Conservation (phyloP, 2,888 invertebrate genomes). For the Odontomyia ornata region DNA sequence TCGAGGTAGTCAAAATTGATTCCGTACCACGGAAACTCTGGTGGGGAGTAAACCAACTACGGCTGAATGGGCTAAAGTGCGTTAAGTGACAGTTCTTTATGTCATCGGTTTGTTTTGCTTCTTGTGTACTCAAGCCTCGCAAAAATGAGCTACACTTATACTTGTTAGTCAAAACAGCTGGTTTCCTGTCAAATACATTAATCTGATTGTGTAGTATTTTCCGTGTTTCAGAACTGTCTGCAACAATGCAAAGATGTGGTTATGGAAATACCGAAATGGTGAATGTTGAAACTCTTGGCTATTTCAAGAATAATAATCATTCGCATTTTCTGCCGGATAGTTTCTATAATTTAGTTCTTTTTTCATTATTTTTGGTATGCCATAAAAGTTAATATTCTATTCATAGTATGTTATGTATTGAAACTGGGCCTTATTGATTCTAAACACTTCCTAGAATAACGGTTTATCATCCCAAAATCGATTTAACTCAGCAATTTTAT, state of each 20-base stretch:
- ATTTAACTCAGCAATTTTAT: constrained; percentile 63
- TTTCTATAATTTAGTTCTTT: constrained; percentile 61
- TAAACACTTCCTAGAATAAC: constrained; percentile 66
- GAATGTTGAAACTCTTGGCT: constrained; percentile 72
- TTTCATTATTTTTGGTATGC: constrained; percentile 62
- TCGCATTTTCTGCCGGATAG: constrained; percentile 59
- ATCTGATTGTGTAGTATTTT: too few relatives aligned
- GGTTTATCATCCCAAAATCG: constrained; percentile 67
- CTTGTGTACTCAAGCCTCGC: too few relatives aligned
- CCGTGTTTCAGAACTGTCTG: too few relatives aligned
- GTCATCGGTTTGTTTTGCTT: too few relatives aligned
- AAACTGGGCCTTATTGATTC: constrained; percentile 65
- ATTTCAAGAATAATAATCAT: constrained; percentile 67
- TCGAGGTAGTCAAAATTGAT: too few relatives aligned
- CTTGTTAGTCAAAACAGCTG: too few relatives aligned
- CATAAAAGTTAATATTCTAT: constrained; percentile 66
- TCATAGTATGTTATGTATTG: constrained; percentile 68
- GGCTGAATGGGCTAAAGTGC: too few relatives aligned
- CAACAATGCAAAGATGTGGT: constrained; percentile 67
- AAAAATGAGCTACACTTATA: too few relatives aligned
- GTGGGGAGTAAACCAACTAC: too few relatives aligned
- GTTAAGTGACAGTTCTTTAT: too few relatives aligned
- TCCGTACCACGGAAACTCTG: too few relatives aligned
- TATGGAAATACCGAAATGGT: constrained; percentile 73
- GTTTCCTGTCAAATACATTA: too few relatives aligned